Evolutionary conservation across 2,113 vertebrate species (phyloP), one percentile per base, ranked within the genome.

Genomic region (Cacatua alba): DNA sequence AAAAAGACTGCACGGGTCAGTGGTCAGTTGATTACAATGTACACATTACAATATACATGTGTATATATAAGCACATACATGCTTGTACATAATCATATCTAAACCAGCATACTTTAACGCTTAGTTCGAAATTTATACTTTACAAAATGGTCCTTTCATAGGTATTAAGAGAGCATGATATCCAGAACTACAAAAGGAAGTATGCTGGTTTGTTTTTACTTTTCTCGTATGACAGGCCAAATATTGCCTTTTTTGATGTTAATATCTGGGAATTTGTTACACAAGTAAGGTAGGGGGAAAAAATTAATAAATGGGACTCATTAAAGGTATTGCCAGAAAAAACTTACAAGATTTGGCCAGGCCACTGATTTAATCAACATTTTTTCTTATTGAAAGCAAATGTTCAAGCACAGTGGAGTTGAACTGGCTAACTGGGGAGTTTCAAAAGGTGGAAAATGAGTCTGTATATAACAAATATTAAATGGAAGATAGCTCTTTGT

Each of bases 331-430:
- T 93, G 71, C 93, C 95, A 97, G 75, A 97, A 97, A 96, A 94
- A 96, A 86, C 88, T 95, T 82, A 90, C 59, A 91, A 79, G 82
- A 77, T 97, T 96, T 84, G 91, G 80, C 72, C 15, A 52, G 87
- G 67, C 84, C 92, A 91, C 75, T 88, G 89, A 96, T 76, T 92
- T 96, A 96, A 98, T 87, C 82, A 96, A 97, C 60, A 64, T 94
- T 86, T 92, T 95, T 96, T 93, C 80, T 94, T 96, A 97, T 97
- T 97, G 90, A 97, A 98, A 98, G 79, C 96, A 98, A 98, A 97
- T 97, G 97, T 97, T 96, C 82, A 71, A 82, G 46, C 65, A 77
- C 18, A 60, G 69, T 68, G 55, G 63, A 89, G 62, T 33, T 71
- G 82, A 95, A 88, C 65, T 87, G 83, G 44, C 69, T 88, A 49